Base-by-base conservation (phyloP, 2,888 invertebrate species). In the Scaptomyza flava region DNA sequence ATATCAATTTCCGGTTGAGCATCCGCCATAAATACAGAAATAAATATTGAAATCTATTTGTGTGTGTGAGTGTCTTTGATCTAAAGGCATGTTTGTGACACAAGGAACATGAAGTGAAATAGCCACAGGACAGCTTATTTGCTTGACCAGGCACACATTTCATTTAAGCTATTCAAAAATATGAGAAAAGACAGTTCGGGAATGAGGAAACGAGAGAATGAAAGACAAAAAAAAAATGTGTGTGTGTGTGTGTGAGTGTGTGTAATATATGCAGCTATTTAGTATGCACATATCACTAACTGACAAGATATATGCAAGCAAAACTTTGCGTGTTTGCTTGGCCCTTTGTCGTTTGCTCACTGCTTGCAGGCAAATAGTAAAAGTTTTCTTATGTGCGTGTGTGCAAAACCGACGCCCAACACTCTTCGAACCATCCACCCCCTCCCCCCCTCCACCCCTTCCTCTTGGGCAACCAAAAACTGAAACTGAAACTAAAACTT, bases 341-440 rank as follows among this genome's bases (percentile, higher is more conserved):
- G 81, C 81, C 80, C 80, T 81, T 70, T 79, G 76, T 63, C 72
- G 74, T 51, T 53, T 70, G 74, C 53, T 50, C n/a, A 12, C 33
- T 50, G 68, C 82, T 81, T 62, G 75, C 72, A 81, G 85, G 79
- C 82, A 84, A 81, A 79, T 84, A 82, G 82, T 56, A 80, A 85
- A 81, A 81, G 77, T 85, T 81, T 84, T 81, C 81, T 56, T 81
- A 79, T 56, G 14, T 41, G 14, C 34, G 36, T 50, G 43, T 12
- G 33, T 12, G 27, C 38, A 23, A 8, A 33, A 23, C 12, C 11
- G 12, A 11, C 33, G 9, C 34, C n/a, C 14, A n/a, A 36, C 36
- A n/a, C 36, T 23, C 27, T 33, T 20, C 6, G 5, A 8, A 30
- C 12, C 9, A 4, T n/a, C 12, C 33, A 27, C 8, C 6, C n/a